Conservation (phyloP, 2,113 vertebrate genomes). For the Channa maculata region DNA sequence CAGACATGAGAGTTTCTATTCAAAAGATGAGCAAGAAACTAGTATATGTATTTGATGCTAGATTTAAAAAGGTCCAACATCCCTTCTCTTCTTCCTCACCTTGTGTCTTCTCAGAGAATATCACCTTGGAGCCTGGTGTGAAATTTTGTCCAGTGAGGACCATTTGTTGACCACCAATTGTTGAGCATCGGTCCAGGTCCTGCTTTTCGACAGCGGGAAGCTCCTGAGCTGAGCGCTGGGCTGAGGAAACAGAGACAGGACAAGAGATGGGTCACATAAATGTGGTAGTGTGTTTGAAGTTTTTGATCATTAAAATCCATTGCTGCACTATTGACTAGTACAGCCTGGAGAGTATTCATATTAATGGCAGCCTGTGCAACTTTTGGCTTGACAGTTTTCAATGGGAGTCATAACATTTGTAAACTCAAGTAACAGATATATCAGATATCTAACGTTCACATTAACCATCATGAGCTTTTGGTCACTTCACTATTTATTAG, state of each 20-base stretch:
- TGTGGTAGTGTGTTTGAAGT: too few relatives aligned
- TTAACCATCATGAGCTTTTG: too few relatives aligned
- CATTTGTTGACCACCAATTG: conserved; percentile 94
- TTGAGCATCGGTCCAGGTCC: conserved; percentile 90
- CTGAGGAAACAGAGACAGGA: conserved; percentile 73
- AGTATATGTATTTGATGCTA: too few relatives aligned
- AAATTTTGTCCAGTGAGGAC: conserved; percentile 96
- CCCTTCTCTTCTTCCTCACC: conserved; percentile 78
- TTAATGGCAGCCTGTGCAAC: neutral
- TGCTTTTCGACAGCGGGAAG: conserved; percentile 92
- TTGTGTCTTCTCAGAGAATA: conserved; percentile 95
- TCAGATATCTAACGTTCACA: too few relatives aligned
- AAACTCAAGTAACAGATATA: too few relatives aligned
- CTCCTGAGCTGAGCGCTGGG: conserved; percentile 95
- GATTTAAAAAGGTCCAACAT: too few relatives aligned
- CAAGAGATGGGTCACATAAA: neutral
- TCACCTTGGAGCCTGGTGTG: conserved; percentile 93
- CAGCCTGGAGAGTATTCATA: neutral
- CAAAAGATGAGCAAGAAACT: too few relatives aligned
- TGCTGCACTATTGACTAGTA: neutral
- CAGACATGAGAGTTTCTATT: too few relatives aligned
- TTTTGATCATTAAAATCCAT: neutral
- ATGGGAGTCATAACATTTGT: too few relatives aligned
- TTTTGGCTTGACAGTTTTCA: neutral
- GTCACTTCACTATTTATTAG: too few relatives aligned